Evolutionary conservation across 2,888 invertebrate genomes (phyloP), one percentile per base, ranked within the genome.

Genomic region (Sycophila texana): DNA sequence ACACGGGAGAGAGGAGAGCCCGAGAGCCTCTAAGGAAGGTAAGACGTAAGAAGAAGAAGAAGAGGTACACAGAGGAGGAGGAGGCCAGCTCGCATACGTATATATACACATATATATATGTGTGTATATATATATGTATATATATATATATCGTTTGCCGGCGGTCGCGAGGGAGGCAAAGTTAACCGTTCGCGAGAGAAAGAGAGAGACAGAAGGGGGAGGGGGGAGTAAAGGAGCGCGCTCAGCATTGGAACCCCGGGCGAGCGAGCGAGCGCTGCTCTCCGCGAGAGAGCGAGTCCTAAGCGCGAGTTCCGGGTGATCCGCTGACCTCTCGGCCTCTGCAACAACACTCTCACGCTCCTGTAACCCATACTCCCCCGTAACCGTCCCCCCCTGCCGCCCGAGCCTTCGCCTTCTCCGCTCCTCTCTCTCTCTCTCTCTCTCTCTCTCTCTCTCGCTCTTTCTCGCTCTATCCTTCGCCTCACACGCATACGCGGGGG

Each of bases 261-360:
- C 70, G 47, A 67, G 75, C 51, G 30, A 61, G 66, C 72, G 47
- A 39, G 20, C 58, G 65, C 63, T 49, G n/a, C 73, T 47, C 63
- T 47, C 65, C 57, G 79, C 80, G 79, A 76, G 77, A 66, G 79
- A 73, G 79, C 82, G 74, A 80, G 80, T 76, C 76, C 81, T 81
- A 81, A 81, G 79, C 89, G 89, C 89, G 90, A 90, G 90, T 90
- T 90, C 90, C 90, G 90, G 90, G 90, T 90, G 90, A 90, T 89
- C 90, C 90, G 90, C 90, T 90, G 90, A 90, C 90, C 90, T 89
- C 90, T 89, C 90, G 90, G 90, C 90, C 89, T 90, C 89, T 89
- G 88, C 89, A 89, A 89, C 89, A 89, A 90, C 89, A 89, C 90
- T 90, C 90, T 90, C 90, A 90, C 90, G 90, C 90, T 90, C 90